Percentiles rank a stretch among this genome's conserved stretches.
Conservation (phyloP, 2,797 vertebrate genomes). For the Brachyalestes nurse region DNA sequence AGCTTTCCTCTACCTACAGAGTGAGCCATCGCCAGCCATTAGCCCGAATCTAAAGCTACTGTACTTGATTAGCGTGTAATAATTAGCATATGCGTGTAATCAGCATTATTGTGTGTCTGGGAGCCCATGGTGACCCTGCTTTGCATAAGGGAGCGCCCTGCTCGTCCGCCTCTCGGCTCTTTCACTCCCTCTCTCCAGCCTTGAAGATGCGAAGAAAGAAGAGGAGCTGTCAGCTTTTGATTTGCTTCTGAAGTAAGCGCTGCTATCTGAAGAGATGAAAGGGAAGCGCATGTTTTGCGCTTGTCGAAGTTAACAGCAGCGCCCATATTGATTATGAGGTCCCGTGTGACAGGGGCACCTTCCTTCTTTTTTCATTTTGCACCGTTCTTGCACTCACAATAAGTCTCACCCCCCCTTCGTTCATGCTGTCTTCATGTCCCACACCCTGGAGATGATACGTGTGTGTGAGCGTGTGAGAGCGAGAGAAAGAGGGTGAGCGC, state of each 20-base stretch:
- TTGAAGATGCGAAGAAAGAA: slow-evolving; percentile 48
- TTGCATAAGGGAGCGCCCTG: slow-evolving; percentile 83
- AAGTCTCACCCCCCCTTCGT: slow-evolving; percentile 14
- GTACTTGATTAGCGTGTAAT: slow-evolving; percentile 87
- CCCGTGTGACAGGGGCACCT: slow-evolving; percentile 29
- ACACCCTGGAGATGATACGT: slow-evolving; percentile 45
- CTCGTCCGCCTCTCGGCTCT: slow-evolving; percentile 67
- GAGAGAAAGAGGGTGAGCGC: slow-evolving; percentile 19
- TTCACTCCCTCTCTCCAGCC: slow-evolving; percentile 37
- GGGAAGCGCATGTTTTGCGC: slow-evolving; percentile 30
- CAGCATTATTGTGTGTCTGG: slow-evolving; percentile 85
- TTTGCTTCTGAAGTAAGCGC: slow-evolving; percentile 68
- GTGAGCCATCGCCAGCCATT: slow-evolving; percentile 73
- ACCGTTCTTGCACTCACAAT: slow-evolving; percentile 21
- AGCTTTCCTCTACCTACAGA: slow-evolving; percentile 67
- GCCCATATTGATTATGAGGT: slow-evolving; percentile 51
- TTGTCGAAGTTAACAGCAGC: slow-evolving; percentile 57
- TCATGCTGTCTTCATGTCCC: slow-evolving; percentile 36
- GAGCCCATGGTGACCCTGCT: slow-evolving; percentile 81
- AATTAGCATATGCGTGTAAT: slow-evolving; percentile 90
- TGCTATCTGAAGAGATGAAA: slow-evolving; percentile 33
- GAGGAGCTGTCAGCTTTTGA: slow-evolving; percentile 76
- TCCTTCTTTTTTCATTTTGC: slow-evolving; percentile 12
- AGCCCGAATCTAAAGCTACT: slow-evolving; percentile 81
- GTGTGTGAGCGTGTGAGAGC: slow-evolving; percentile 31